Base-by-base conservation (phyloP, 2,888 invertebrate genomes). In the Tenthredo amoena region DNA sequence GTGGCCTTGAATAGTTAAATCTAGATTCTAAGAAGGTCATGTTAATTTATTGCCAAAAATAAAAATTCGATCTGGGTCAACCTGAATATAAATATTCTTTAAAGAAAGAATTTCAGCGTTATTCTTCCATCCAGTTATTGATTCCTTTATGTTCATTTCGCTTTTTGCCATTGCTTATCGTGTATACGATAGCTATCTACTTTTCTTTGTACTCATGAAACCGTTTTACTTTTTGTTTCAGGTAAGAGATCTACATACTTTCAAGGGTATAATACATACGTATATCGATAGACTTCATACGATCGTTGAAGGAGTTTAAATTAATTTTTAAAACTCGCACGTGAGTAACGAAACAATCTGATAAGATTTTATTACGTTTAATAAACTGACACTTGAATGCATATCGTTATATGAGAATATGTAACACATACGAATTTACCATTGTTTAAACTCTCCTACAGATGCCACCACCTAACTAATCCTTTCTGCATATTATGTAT, bases 161-260 rank as follows among this genome's bases (percentile, higher is more conserved):
- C 5, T 74, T 43, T 34, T 68, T 9, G 12, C 10, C 12, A 68
- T 26, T 31, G 65, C 21, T 62, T 68, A 34, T 62, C 1, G 18
- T 43, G 4, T 18, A 74, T 26, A 21, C 21, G 21, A 26, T 12
- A 74, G 7, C 3, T 21, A 71, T 34, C 18, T 18, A 68, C 68
- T 68, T 4, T 68, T 18, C 15, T 68, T 68, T 68, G 47, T 79
- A 37, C 81, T 81, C 5, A 40, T 81, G 2, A 12, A 58, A 12
- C 31, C 31, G 21, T 62, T 62, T 40, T 7, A n/a, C 34, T 58
- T 81, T 81, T 40, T 81, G 81, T 81, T 81, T 21, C 81, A 81
- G 81, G 81, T 81, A 81, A 81, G 81, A 37, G n/a, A 81, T 62
- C 62, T 40, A 18, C 31, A 18, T n/a, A 62, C 26, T 62, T 81